Conservation (phyloP, 2,888 invertebrate genomes). For the Amblyteles armatorius region DNA sequence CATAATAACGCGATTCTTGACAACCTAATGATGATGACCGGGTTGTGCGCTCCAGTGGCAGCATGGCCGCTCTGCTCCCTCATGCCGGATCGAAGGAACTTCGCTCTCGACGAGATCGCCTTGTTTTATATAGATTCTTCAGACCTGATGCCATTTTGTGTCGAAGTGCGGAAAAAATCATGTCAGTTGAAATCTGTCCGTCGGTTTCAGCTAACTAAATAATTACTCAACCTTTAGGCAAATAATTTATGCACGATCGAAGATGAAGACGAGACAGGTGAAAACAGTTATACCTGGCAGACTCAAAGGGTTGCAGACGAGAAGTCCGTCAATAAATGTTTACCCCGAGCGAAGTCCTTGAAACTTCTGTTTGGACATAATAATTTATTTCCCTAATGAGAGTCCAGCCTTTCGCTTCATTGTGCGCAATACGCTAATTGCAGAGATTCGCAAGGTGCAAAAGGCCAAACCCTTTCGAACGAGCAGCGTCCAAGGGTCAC, state of each 20-base stretch:
- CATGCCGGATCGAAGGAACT: conserved; percentile 66
- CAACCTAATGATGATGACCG: conserved; percentile 84
- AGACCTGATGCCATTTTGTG: conserved; percentile 77
- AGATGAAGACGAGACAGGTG: neutral
- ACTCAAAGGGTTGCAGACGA: conserved; percentile 35
- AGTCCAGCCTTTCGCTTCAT: conserved; percentile 36
- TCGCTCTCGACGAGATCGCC: conserved; percentile 12
- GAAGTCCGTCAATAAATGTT: conserved; percentile 14
- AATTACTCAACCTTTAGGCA: neutral
- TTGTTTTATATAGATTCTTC: conserved; percentile 14
- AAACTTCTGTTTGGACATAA: conserved; percentile 24
- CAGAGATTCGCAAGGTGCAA: conserved; percentile 62
- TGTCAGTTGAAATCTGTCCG: neutral
- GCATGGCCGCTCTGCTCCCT: conserved; percentile 74
- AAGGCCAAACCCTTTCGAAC: conserved; percentile 48
- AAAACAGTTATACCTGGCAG: conserved; percentile 45
- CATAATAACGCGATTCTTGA: conserved; percentile 83
- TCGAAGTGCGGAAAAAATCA: conserved; percentile 71
- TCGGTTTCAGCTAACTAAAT: neutral
- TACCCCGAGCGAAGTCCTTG: neutral
- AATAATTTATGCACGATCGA: neutral
- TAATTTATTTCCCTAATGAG: conserved; percentile 50
- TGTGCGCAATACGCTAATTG: conserved; percentile 39
- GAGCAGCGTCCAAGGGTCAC: conserved; percentile 24
- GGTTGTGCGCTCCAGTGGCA: conserved; percentile 78